phyloP scores from a whole-genome alignment of 1,140 invertebrate species.

The Chironomus striatipennis region DNA sequence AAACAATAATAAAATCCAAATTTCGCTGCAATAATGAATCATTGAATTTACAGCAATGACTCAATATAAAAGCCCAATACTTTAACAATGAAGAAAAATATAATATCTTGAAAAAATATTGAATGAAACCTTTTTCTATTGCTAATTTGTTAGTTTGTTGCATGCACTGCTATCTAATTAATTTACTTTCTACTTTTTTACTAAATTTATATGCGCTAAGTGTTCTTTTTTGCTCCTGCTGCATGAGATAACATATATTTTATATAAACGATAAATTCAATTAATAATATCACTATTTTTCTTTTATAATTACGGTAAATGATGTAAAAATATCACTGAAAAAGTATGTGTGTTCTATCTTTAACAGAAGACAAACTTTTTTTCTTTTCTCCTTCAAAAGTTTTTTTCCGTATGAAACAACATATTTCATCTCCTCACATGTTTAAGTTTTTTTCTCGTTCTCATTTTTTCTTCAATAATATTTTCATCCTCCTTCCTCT shows the following conservation, averaged over 20 bases:
- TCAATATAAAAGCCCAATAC: no score
- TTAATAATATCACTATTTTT: conserved; percentile 1
- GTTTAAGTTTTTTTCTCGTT: no score
- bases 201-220: not conserved
- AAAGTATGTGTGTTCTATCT: not conserved
- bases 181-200: not conserved
- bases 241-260: not conserved
- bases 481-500: no score
- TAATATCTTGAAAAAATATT: not conserved
- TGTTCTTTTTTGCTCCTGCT: not conserved
- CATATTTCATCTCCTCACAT: no score
- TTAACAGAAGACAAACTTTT: not conserved
- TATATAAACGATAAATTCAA: not conserved
- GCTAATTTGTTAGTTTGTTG: not conserved
- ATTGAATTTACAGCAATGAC: no score
- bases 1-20: no score
- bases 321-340: not conserved
- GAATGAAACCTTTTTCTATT: not conserved
- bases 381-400: not conserved
- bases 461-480: no score
- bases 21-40: no score
- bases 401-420: not conserved
- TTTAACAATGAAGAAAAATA: not conserved
- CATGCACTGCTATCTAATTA: not conserved
- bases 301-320: not conserved